Evolutionary conservation across 2,113 vertebrate genomes (phyloP).

Genomic region (Solea senegalensis): DNA sequence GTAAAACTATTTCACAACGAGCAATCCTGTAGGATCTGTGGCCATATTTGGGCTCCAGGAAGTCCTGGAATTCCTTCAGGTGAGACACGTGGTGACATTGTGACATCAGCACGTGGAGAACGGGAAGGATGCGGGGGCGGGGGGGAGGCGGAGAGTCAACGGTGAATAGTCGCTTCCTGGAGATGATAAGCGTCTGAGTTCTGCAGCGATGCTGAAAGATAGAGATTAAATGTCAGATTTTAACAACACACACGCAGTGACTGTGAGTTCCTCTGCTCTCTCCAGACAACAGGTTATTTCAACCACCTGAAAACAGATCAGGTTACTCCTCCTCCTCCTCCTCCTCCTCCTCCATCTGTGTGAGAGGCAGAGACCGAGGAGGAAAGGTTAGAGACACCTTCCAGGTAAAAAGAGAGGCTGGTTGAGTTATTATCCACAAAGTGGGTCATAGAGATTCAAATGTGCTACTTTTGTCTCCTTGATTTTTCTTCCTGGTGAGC

Average conservation of each 20-base stretch:
- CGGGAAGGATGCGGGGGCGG: neutral
- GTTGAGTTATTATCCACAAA: constrained; percentile 9
- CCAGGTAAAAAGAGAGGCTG: constrained; percentile 5
- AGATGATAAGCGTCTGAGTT: neutral
- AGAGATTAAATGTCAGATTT: no score
- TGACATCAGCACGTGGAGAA: constrained; percentile 52
- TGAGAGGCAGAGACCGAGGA: neutral
- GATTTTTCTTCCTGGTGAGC: no score
- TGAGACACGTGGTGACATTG: constrained; percentile 37
- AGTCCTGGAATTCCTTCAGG: constrained; percentile 75
- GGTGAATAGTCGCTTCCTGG: constrained; percentile 6
- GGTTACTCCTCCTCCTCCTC: constrained; percentile 39
- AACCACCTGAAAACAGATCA: constrained; percentile 29
- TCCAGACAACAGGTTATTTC: constrained; percentile 11
- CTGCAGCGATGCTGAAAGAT: neutral
- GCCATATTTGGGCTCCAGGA: constrained; percentile 79
- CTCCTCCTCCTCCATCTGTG: constrained; percentile 37
- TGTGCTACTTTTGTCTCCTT: constrained; percentile 23
- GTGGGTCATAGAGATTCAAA: constrained; percentile 2
- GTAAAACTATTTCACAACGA: constrained; percentile 50
- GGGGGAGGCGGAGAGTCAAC: neutral
- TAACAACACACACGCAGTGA: no score
- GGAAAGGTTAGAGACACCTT: neutral
- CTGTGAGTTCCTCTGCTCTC: neutral
- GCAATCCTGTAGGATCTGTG: constrained; percentile 48